Evolutionary conservation across 2,888 invertebrate genomes (phyloP).

Genomic region (Eilema caniola): DNA sequence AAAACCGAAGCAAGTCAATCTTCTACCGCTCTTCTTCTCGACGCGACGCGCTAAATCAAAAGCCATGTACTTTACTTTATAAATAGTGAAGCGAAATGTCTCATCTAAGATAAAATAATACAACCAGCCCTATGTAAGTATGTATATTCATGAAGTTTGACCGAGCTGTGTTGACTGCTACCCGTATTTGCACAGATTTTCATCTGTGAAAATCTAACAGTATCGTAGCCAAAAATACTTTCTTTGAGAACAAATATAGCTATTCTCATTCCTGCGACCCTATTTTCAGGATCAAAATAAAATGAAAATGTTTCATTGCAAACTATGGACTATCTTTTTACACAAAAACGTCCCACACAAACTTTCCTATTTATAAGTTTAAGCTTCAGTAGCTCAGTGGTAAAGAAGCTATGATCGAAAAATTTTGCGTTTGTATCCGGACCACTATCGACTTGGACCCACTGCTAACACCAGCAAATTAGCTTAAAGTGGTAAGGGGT

Average conservation of each 20-base stretch:
- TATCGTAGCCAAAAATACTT: not conserved
- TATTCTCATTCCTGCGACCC: too few relatives aligned
- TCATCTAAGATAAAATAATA: constrained; percentile 4
- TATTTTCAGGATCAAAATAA: too few relatives aligned
- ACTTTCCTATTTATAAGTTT: too few relatives aligned
- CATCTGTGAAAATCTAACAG: not conserved
- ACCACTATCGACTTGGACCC: too few relatives aligned
- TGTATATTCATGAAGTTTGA: constrained; percentile 26
- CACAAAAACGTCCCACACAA: too few relatives aligned
- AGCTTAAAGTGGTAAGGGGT: too few relatives aligned
- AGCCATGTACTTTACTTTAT: not conserved
- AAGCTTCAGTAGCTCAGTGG: too few relatives aligned
- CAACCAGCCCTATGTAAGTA: constrained; percentile 6
- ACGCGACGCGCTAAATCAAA: not conserved
- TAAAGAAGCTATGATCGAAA: too few relatives aligned
- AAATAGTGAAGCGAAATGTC: constrained; percentile 6
- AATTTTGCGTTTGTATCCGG: too few relatives aligned
- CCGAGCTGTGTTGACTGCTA: constrained; percentile 27
- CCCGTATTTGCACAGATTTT: constrained; percentile 28
- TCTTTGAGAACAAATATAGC: not conserved
- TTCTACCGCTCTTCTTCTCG: not conserved
- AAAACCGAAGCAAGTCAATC: too few relatives aligned
- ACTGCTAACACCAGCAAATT: too few relatives aligned
- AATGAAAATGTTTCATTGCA: too few relatives aligned
- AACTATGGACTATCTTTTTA: not conserved